These are phyloP conservation scores for Urocolius indicus DNA, from an alignment of 2,113 vertebrate species.

Conservation along the genomic window DNA sequence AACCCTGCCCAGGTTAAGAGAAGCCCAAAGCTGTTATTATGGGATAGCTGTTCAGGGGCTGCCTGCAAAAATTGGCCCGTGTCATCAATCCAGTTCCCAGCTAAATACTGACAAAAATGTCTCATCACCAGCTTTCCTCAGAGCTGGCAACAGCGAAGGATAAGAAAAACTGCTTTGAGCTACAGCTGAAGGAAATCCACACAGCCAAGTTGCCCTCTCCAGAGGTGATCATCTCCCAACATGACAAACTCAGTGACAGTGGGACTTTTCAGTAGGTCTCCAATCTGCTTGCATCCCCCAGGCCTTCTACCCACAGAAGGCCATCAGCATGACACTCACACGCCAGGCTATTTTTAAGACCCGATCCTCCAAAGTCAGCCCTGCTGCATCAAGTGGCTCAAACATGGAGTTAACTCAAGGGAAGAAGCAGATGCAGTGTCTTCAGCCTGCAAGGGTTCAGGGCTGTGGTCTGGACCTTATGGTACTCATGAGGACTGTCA, in stretches of 20 bases:
- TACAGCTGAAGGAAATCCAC: background rate
- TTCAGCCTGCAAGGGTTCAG: background rate
- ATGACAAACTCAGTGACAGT: background rate
- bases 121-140: background rate
- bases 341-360: background rate
- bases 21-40: constrained; percentile 8
- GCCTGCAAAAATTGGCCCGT: background rate
- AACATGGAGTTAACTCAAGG: background rate
- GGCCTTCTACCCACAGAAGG: background rate
- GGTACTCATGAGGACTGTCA: background rate
- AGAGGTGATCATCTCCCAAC: background rate
- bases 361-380: background rate
- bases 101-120: background rate
- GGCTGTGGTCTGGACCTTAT: background rate
- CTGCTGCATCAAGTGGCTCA: background rate
- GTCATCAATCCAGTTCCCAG: constrained; percentile 15
- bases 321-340: background rate
- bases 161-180: background rate
- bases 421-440: background rate
- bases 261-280: background rate
- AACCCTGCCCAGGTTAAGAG: background rate
- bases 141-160: background rate
- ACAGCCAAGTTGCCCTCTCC: background rate
- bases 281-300: background rate
- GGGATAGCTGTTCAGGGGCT: background rate